Evolutionary conservation across 2,113 vertebrate species (phyloP), one percentile per base, ranked within the genome.

Genomic region (Lepus europaeus): DNA sequence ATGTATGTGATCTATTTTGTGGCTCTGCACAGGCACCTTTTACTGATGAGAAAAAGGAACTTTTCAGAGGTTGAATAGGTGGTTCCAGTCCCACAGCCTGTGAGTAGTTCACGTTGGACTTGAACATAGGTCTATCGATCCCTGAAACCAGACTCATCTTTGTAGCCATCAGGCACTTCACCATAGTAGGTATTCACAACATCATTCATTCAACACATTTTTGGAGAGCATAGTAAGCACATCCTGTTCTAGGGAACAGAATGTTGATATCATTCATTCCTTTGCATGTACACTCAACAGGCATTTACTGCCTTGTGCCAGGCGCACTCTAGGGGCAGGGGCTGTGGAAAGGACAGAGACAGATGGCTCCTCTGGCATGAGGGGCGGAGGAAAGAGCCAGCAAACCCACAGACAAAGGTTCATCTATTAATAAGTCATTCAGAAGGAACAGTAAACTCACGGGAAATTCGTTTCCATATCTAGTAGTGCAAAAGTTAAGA

Each of bases 351-450:
- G 64, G 27, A 49, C 45, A 4, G 27, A 66, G 64, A n/a, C 27
- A 19, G 4, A 78, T 31, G 33, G 33, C 16, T 27, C 19, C 22
- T 29, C 8, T 13, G 76, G 31, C 5, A 1, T 9, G 20, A 66
- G 63, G 14, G 0, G 45, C 78, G 11, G 29, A 10, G 19, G 64
- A 16, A 4, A 73, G 5, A 39, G 33, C 45, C n/a, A 31, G 49
- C 39, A 79, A 59, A 49, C 49, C 39, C 36, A n/a, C 51, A 33
- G 77, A 63, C 10, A 36, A 29, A 81, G 59, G 29, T 69, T 81
- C 31, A 79, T 83, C 83, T 97, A 74, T 87, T 93, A 97, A 23
- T 5, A 89, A 59, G 95, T 94, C 74, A 82, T n/a, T 69, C 22
- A 79, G 51, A 96, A 89, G 4, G 63, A 89, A 31, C 23, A 14